phyloP scores from a whole-genome alignment of 2,888 invertebrate genomes.

The Meliscaeva auricollis region DNA sequence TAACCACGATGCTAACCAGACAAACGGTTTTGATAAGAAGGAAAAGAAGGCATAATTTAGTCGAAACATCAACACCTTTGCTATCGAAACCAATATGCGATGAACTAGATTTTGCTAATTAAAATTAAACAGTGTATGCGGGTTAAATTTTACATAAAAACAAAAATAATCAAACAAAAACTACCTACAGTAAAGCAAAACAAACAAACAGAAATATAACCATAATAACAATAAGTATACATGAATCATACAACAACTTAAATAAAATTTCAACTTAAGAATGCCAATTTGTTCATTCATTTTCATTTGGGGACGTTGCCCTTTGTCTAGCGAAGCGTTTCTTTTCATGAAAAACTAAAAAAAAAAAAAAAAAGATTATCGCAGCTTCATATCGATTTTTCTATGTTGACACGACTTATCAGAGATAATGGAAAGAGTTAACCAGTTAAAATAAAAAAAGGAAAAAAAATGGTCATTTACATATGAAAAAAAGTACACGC shows the following conservation, averaged over 20 bases:
- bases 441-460: not conserved
- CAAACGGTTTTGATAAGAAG: slow-evolving; percentile 79
- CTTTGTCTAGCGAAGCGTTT: not conserved
- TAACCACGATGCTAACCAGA: slow-evolving; percentile 77
- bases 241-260: not conserved
- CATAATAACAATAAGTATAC: not conserved
- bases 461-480: not conserved
- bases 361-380: not conserved
- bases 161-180: not conserved
- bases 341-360: not conserved
- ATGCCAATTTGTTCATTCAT: not conserved
- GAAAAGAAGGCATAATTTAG: slow-evolving; percentile 79
- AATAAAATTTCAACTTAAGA: slow-evolving; percentile 20
- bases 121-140: not conserved
- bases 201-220: not conserved
- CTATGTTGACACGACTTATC: not conserved
- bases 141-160: slow-evolving; percentile 22
- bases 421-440: not conserved
- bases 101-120: slow-evolving; percentile 24
- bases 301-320: not conserved
- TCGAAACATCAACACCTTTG: too few species aligned
- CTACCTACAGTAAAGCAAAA: not conserved
- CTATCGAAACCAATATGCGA: not conserved
- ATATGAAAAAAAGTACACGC: not conserved
- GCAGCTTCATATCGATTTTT: not conserved